Evolutionary conservation across 2,888 invertebrate genomes (phyloP), one percentile per base, ranked within the genome.

Genomic region (Sphaerophoria taeniata): DNA sequence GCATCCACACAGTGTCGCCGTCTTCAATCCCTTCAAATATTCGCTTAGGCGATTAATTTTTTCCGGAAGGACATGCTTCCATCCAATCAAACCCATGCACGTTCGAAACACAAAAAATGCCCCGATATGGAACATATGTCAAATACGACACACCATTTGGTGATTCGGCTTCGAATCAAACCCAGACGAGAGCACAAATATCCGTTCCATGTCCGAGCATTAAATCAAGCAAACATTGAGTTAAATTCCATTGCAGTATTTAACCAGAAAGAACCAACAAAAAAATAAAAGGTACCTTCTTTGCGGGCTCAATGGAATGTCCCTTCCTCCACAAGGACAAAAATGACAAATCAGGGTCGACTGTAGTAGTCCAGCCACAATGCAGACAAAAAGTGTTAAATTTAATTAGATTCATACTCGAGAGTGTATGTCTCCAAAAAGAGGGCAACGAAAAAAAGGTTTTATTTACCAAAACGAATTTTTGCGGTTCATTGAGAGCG

Each of bases 401-500:
- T 86, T 86, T 86, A 86, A 86, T 86, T 86, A 86, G 86, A 74
- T 81, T 82, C 86, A 86, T 69, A 71, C 69, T 71, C 65, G 24
- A 24, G 24, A 24, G 24, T 24, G 24, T 24, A 63, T 34, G 69
- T 24, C 24, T 24, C 1, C 24, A 24, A 24, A 43, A 43, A 43
- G 9, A 7, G 9, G 6, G 3, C 9, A 39, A 43, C 9, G 12
- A 33, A 47, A 43, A 51, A 60, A 78, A 71, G 69, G 49, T 63
- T 53, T 76, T 85, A 76, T 84, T 79, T 84, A 60, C 83, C 34
- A 33, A 24, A 73, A 45, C 60, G 70, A 70, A 36, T 77, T 73
- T 73, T 81, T 76, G 72, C 69, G 81, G 85, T 81, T 77, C 81
- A 85, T 85, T 73, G 85, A 65, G 65, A 24, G 24, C 24, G 24